Evolutionary conservation across 1,140 invertebrate genomes (phyloP), one percentile per base, ranked within the genome.

Genomic region (Halictus rubicundus): DNA sequence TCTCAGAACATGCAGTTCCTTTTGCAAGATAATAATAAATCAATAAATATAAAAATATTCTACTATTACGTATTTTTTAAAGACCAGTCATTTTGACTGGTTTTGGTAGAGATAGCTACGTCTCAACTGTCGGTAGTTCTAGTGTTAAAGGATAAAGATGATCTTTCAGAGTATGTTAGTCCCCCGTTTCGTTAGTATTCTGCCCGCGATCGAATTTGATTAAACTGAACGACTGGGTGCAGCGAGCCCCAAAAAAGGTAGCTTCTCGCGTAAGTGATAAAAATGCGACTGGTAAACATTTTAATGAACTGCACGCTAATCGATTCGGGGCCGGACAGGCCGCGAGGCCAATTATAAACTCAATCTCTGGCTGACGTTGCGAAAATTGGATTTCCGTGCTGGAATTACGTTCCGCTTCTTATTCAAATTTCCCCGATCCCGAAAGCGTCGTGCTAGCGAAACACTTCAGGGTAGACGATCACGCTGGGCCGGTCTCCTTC

Each of bases 301-400:
- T 78, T 72, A 72, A 78, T 46, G 76, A 78, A 78, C 46, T 32
- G 49, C 68, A 12, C 32, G 69, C 72, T 72, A 78, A 78, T 78
- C 69, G 76, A 72, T 72, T 72, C 60, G 60, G 7, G 68, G 10
- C 23, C 46, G 27, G 76, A 39, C 25, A 57, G 32, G 60, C 60
- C 68, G 25, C 49, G 60, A 25, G 76, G 60, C 76, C 69, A 78
- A 78, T 78, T 78, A 78, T 78, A 78, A 78, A 78, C 76, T 78
- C 76, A 59, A 78, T 78, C 49, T 78, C 60, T 65, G 42, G 69
- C 75, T 77, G 76, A 78, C 76, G 76, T 71, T 32, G 46, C 46
- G 76, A 78, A 78, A 78, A 78, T 78, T 72, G 76, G 49, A 72
- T 78, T 57, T 19, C 46, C 60, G n/a, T 1, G 25, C 76, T 52